Evolutionary conservation across 2,797 vertebrate species (phyloP).

Genomic region (Emydoidea blandingii): DNA sequence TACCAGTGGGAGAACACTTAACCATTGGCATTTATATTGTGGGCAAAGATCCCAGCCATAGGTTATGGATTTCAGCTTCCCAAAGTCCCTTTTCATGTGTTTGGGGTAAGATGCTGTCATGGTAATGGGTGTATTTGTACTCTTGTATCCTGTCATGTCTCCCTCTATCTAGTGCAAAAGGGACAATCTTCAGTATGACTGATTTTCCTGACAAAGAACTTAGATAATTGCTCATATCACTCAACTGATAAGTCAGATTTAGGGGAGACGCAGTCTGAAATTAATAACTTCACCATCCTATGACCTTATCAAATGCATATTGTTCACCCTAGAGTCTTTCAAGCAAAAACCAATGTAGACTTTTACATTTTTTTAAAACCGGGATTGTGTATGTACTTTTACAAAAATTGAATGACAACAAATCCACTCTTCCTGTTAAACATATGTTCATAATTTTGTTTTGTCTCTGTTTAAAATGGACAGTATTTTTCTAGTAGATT

Average conservation of each 20-base stretch:
- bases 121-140: neutral
- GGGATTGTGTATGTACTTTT: neutral
- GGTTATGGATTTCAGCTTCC: neutral
- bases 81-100: neutral
- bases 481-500: neutral
- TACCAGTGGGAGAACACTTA: neutral
- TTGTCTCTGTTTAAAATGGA: neutral
- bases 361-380: neutral
- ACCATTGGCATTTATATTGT: neutral
- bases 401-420: neutral
- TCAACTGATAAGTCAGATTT: neutral
- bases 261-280: neutral
- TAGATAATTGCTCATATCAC: neutral
- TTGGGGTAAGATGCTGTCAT: neutral
- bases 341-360: neutral
- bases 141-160: neutral
- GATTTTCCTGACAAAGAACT: neutral
- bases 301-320: neutral
- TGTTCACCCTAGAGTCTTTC: neutral
- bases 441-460: neutral
- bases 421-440: conserved; percentile 9
- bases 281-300: conserved; percentile 5
- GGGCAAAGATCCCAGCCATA: neutral
- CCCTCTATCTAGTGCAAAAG: neutral
- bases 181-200: neutral